Evolutionary conservation across 2,888 invertebrate genomes (phyloP).

Genomic region (Hyles lineata): DNA sequence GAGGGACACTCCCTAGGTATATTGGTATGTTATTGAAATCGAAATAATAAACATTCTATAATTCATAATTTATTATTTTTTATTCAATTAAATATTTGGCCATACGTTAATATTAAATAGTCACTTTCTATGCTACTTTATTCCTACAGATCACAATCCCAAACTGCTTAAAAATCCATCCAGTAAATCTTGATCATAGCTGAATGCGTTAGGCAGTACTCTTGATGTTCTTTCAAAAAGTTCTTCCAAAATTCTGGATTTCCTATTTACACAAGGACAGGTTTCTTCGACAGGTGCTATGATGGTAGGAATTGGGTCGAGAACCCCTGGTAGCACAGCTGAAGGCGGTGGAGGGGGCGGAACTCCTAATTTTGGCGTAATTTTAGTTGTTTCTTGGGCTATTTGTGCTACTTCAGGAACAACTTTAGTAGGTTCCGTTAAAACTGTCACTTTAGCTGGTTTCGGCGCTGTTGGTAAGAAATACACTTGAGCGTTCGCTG

Average conservation of each 20-base stretch:
- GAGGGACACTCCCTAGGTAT: no score
- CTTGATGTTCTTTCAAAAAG: constrained; percentile 30
- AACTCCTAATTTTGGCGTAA: constrained; percentile 38
- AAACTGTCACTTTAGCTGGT: constrained; percentile 44
- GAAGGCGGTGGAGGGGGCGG: constrained; percentile 41
- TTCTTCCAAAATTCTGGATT: constrained; percentile 30
- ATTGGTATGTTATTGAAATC: no score
- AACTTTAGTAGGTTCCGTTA: constrained; percentile 29
- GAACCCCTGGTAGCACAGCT: constrained; percentile 47
- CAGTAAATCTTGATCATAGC: constrained; percentile 54
- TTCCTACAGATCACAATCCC: constrained; percentile 37
- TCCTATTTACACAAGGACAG: constrained; percentile 36
- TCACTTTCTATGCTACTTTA: background rate
- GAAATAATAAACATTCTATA: background rate
- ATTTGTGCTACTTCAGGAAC: background rate
- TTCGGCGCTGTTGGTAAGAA: constrained; percentile 46
- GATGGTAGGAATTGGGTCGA: constrained; percentile 45
- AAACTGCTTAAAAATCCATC: constrained; percentile 54
- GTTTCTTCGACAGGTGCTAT: constrained; percentile 34
- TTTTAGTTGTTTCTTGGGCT: background rate
- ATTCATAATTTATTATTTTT: background rate
- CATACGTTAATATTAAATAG: background rate
- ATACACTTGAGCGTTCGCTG: constrained; percentile 49
- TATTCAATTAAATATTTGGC: background rate
- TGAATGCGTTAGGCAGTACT: constrained; percentile 42